Evolutionary conservation across 2,113 vertebrate genomes (phyloP).

Genomic region (Zeus faber): DNA sequence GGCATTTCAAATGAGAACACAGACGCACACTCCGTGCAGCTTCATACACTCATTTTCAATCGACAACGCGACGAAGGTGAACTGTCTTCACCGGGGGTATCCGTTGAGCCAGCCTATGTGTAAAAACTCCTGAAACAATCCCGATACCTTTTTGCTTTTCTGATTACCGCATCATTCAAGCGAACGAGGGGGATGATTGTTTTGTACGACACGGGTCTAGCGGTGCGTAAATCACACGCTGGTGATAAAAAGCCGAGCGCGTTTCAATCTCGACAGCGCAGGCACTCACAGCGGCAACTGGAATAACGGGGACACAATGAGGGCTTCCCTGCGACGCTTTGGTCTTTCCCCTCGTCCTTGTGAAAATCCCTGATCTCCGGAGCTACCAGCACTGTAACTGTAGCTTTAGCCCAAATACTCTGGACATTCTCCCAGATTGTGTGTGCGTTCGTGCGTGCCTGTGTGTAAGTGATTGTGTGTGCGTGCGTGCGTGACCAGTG

Average conservation of each 20-base stretch:
- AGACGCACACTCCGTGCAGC: slow-evolving; percentile 4
- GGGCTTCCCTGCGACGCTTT: slow-evolving; percentile 10
- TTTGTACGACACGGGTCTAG: too few relatives aligned
- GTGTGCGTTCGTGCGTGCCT: background rate
- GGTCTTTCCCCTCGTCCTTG: slow-evolving; percentile 12
- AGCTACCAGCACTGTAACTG: slow-evolving; percentile 3
- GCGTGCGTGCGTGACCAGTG: background rate
- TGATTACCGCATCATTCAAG: too few relatives aligned
- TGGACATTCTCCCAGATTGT: slow-evolving; percentile 8
- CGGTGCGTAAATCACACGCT: too few relatives aligned
- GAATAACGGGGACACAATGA: slow-evolving; percentile 15
- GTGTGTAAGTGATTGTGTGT: slow-evolving; percentile 1
- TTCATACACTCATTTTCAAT: too few relatives aligned
- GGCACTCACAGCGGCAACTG: slow-evolving; percentile 6
- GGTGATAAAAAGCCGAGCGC: too few relatives aligned
- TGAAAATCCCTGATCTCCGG: slow-evolving; percentile 23
- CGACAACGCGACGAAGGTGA: too few relatives aligned
- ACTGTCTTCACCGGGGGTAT: too few relatives aligned
- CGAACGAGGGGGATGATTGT: too few relatives aligned
- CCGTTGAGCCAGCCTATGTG: too few relatives aligned
- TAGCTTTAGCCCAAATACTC: slow-evolving; percentile 12
- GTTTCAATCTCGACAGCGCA: too few relatives aligned
- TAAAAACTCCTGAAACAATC: too few relatives aligned
- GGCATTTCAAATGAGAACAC: background rate
- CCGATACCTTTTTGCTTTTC: too few relatives aligned